A percentile compares a stretch with the other conserved stretches of the same genome.
Evolutionary conservation across 2,113 vertebrate genomes (phyloP).

Genomic region (Phylloscopus trochilus): DNA sequence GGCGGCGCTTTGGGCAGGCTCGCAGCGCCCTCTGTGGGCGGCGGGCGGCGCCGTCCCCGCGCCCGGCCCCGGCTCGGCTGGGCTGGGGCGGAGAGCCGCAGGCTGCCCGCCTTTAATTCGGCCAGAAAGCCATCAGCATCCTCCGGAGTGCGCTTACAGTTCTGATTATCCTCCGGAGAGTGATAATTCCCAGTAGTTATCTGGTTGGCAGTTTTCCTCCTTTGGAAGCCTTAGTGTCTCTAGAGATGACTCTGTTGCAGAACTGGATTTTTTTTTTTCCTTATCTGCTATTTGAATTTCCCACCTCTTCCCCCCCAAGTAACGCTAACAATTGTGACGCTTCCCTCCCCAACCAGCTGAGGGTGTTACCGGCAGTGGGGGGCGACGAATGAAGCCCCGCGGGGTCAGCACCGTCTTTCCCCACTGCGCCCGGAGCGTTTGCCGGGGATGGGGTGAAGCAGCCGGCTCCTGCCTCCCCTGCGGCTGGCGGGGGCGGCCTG

Average conservation of each 20-base stretch:
- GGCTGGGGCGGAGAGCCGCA: background rate
- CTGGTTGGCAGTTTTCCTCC: background rate
- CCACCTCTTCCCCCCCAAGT: too few relatives aligned
- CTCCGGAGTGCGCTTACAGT: background rate
- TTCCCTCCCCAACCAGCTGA: background rate
- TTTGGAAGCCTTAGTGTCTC: background rate
- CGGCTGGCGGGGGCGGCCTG: background rate
- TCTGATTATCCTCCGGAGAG: background rate
- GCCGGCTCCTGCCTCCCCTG: background rate
- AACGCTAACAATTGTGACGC: background rate
- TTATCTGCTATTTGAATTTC: background rate
- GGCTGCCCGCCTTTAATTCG: background rate
- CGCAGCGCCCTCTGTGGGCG: slow-evolving; percentile 75
- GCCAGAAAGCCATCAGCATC: background rate
- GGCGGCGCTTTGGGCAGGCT: slow-evolving; percentile 43
- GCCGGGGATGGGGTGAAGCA: background rate
- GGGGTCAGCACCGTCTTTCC: background rate
- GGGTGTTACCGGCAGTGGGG: background rate
- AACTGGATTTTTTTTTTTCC: background rate
- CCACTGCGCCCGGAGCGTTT: background rate
- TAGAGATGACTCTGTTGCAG: background rate
- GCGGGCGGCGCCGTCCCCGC: background rate
- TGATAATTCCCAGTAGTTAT: background rate
- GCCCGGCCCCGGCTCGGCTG: background rate
- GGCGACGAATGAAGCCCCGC: background rate